Evolutionary conservation across 2,888 invertebrate genomes (phyloP), one percentile per base, ranked within the genome.

Genomic region (Stegophylla sp.): DNA sequence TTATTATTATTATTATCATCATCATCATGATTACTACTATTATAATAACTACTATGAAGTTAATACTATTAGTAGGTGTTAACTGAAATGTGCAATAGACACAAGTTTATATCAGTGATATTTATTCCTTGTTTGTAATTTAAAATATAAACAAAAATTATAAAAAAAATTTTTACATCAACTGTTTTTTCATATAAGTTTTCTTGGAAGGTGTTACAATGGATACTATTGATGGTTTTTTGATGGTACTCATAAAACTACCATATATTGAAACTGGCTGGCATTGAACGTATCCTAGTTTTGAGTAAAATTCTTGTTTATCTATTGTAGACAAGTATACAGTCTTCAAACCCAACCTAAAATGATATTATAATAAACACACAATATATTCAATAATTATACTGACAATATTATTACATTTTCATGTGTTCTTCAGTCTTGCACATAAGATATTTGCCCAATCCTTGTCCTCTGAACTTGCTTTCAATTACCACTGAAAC

Each of bases 381-480:
- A 67, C 43, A 81, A 53, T 53, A 17, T 28, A 1, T 61, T 67
- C n/a, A 66, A 74, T 34, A 66, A 74, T 26, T 26, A 64, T 23
- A 12, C 13, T 34, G 1, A 76, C 56, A 63, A 64, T 17, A 51
- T 17, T 34, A 88, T 83, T 92, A 88, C 83, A 88, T 87, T 82
- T 88, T 87, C 83, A 89, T 90, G 86, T 93, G 93, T 83, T 92
- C 89, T 87, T 95, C 94, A 10, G 91, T 90, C 85, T 91, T 89
- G 82, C 87, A 89, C 92, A 95, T 92, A 56, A 95, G 88, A 85
- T 90, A 89, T 84, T 91, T 92, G 26, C 95, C 95, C 83, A 93
- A 89, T 84, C 93, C 94, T 86, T 91, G 90, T 15, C 93, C 93
- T 84, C 95, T 89, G 85, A 91, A 89, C 23, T 87, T 87, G 86